Percentiles rank a stretch among this genome's conserved stretches.
Evolutionary conservation across 2,113 vertebrate genomes (phyloP).

Genomic region (Scomber colias): DNA sequence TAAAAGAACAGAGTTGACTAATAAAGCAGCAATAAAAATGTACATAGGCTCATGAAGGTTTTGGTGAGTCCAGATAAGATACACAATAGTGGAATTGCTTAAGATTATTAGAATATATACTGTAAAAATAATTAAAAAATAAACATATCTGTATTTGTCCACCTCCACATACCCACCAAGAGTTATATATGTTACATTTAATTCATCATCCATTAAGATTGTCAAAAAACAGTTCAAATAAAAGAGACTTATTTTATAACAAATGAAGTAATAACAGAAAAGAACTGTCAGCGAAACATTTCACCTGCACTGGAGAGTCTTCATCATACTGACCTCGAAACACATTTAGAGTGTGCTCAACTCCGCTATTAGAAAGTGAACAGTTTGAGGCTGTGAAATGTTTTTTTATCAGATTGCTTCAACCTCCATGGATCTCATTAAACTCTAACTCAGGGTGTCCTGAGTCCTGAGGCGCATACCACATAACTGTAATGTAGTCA

Average conservation of each 20-base stretch:
- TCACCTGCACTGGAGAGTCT: too few species aligned
- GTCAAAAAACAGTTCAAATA: background rate
- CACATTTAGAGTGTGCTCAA: background rate
- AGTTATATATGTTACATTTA: slow-evolving; percentile 16
- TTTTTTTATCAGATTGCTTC: background rate
- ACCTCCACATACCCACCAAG: slow-evolving; percentile 18
- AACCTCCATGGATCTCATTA: slow-evolving; percentile 13
- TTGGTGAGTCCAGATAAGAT: background rate
- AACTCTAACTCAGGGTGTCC: background rate
- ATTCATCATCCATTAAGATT: background rate
- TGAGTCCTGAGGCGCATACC: too few species aligned
- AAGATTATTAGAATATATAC: slow-evolving; percentile 26
- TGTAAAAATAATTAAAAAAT: slow-evolving; percentile 6
- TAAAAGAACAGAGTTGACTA: slow-evolving; percentile 28
- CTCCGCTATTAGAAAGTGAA: background rate
- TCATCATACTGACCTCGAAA: too few species aligned
- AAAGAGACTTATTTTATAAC: background rate
- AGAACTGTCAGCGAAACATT: too few species aligned
- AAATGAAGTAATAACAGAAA: background rate
- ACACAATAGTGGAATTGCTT: slow-evolving; percentile 26
- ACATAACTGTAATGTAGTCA: too few species aligned
- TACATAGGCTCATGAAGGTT: slow-evolving; percentile 46
- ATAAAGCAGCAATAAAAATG: slow-evolving; percentile 34
- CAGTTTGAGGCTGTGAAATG: background rate
- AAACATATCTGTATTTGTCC: slow-evolving; percentile 33